These are phyloP conservation scores for Eupithecia insigniata DNA, from an alignment of 2,888 invertebrate genomes.

Conservation along the genomic window DNA sequence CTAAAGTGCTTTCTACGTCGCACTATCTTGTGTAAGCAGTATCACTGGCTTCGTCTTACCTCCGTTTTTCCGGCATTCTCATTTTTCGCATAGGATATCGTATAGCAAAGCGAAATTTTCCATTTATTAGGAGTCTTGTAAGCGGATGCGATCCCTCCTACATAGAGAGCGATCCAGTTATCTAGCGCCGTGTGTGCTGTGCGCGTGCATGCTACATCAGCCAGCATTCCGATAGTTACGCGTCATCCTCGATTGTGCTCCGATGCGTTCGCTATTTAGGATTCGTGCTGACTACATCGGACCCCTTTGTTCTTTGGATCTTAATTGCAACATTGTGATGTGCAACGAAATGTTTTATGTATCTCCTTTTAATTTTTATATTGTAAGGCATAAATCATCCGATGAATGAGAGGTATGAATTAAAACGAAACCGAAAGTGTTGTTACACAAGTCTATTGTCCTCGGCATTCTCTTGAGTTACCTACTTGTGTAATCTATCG, in stretches of 20 bases:
- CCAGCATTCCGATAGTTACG: slow-evolving; percentile 74
- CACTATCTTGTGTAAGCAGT: slow-evolving; percentile 57
- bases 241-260: slow-evolving; percentile 73
- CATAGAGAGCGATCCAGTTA: slow-evolving; percentile 62
- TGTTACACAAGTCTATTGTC: slow-evolving; percentile 75
- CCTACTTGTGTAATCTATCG: slow-evolving; percentile 46
- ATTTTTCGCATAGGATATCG: slow-evolving; percentile 57
- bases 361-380: slow-evolving; percentile 51
- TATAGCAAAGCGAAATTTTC: slow-evolving; percentile 59
- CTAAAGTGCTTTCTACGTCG: slow-evolving; percentile 82
- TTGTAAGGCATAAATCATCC: slow-evolving; percentile 53
- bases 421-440: slow-evolving; percentile 69
- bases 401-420: slow-evolving; percentile 56
- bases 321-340: slow-evolving; percentile 55
- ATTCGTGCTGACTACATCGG: slow-evolving; percentile 58
- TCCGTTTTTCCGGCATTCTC: slow-evolving; percentile 66
- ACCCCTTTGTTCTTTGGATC: slow-evolving; percentile 57
- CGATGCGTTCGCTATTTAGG: slow-evolving; percentile 66
- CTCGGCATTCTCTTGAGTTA: slow-evolving; percentile 52
- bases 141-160: slow-evolving; percentile 59
- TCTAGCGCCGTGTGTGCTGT: slow-evolving; percentile 55
- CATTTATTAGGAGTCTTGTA: slow-evolving; percentile 44
- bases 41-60: slow-evolving; percentile 65
- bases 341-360: slow-evolving; percentile 47
- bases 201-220: slow-evolving; percentile 71